phyloP scores from a whole-genome alignment of 2,888 invertebrate genomes.

The Pimpla rufipes region DNA sequence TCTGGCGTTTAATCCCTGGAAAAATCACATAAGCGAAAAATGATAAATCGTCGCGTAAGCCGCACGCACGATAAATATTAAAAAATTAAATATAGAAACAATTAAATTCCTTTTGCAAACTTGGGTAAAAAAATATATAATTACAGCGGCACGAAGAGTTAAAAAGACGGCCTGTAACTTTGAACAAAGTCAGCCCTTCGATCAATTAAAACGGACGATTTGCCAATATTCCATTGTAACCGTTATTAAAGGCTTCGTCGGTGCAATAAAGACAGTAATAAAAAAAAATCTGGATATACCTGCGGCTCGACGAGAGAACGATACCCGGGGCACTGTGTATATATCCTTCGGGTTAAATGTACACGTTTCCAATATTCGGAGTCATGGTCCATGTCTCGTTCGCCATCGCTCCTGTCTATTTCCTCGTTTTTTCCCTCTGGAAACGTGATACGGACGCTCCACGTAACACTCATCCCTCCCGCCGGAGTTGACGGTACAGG shows the following conservation, averaged over 20 bases:
- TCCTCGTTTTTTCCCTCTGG: constrained; percentile 16
- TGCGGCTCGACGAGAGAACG: constrained; percentile 3
- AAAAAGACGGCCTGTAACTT: not conserved
- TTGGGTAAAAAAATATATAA: not conserved
- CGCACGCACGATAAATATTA: too few relatives aligned
- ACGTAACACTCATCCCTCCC: constrained; percentile 27
- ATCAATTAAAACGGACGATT: not conserved
- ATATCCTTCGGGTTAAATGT: constrained; percentile 33
- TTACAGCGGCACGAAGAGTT: not conserved
- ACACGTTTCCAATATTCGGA: constrained; percentile 53
- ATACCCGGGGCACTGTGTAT: constrained; percentile 2
- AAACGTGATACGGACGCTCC: constrained; percentile 1
- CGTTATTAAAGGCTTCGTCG: not conserved
- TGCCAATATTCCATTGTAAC: not conserved
- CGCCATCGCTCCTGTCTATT: constrained; percentile 25
- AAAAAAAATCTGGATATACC: constrained; percentile 1
- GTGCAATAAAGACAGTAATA: not conserved
- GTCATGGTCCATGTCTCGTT: constrained; percentile 31
- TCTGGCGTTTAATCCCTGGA: too few relatives aligned
- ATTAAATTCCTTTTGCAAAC: too few relatives aligned
- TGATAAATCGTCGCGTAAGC: too few relatives aligned
- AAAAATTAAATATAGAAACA: too few relatives aligned
- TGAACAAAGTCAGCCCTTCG: not conserved
- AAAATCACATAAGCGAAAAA: too few relatives aligned
- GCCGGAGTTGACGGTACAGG: not conserved